A percentile compares a stretch with the other conserved stretches of the same genome.
phyloP scores from a whole-genome alignment of 2,888 invertebrate species.

The Polia nebulosa region DNA sequence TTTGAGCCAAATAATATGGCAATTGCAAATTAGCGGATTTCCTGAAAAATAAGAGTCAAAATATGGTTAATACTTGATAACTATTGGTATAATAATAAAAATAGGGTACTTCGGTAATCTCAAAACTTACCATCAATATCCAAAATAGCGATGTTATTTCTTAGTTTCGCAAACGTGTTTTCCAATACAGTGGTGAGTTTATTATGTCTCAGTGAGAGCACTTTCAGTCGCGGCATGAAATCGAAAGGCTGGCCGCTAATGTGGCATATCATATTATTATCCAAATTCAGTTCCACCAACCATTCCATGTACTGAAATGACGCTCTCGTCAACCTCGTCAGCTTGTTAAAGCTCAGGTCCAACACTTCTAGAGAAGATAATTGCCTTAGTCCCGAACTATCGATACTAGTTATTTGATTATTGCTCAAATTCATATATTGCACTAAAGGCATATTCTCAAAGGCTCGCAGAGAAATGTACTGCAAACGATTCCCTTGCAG shows the following conservation, averaged over 20 bases:
- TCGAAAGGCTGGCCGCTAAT: slow-evolving; percentile 96
- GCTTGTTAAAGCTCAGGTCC: slow-evolving; percentile 95
- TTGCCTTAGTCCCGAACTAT: slow-evolving; percentile 94
- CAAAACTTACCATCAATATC: slow-evolving; percentile 94
- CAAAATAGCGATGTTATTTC: slow-evolving; percentile 95
- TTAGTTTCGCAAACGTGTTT: slow-evolving; percentile 93
- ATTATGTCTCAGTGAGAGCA: slow-evolving; percentile 95
- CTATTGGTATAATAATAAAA: neutral
- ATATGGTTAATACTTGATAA: neutral
- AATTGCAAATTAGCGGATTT: slow-evolving; percentile 96
- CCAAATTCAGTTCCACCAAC: slow-evolving; percentile 96
- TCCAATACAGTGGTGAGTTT: slow-evolving; percentile 94
- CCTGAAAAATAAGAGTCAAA: slow-evolving; percentile 88
- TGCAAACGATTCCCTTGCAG: slow-evolving; percentile 95
- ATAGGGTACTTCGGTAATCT: neutral
- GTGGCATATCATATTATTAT: slow-evolving; percentile 95
- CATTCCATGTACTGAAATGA: slow-evolving; percentile 95
- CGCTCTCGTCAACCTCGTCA: slow-evolving; percentile 93
- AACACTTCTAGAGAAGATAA: slow-evolving; percentile 95
- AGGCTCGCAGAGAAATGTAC: slow-evolving; percentile 94
- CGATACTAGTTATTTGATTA: slow-evolving; percentile 94
- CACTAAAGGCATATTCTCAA: slow-evolving; percentile 94
- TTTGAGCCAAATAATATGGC: slow-evolving; percentile 95
- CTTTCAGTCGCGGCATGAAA: slow-evolving; percentile 95
- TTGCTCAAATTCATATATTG: slow-evolving; percentile 96